These are phyloP conservation scores for Dorcus hopei DNA, from an alignment of 2,888 invertebrate species.

Conservation along the genomic window DNA sequence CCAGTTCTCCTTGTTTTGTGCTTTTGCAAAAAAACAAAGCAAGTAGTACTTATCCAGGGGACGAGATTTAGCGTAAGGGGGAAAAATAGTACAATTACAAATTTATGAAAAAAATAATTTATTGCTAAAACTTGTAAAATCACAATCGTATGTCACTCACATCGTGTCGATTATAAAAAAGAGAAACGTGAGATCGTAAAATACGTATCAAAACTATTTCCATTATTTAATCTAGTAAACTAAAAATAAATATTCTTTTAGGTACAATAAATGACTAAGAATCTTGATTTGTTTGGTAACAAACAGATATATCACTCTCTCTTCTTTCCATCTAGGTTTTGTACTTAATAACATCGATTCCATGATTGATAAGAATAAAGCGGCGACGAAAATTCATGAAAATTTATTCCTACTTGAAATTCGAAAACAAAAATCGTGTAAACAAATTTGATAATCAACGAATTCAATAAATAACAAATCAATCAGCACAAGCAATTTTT, in stretches of 20 bases:
- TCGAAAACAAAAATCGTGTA: background rate
- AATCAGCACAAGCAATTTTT: too few relatives aligned
- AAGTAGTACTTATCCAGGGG: too few relatives aligned
- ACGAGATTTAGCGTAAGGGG: too few relatives aligned
- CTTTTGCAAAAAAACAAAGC: constrained; percentile 8
- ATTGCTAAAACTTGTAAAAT: constrained; percentile 10
- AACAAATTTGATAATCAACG: background rate
- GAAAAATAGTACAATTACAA: too few relatives aligned
- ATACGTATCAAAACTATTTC: background rate
- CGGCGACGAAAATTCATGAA: too few relatives aligned
- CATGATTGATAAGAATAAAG: too few relatives aligned
- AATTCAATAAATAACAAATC: too few relatives aligned
- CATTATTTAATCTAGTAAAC: constrained; percentile 8
- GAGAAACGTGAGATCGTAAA: constrained; percentile 1
- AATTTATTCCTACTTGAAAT: too few relatives aligned
- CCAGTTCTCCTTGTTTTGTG: constrained; percentile 21
- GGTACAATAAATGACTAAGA: constrained; percentile 16
- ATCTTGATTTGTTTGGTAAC: background rate
- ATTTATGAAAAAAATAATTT: constrained; percentile 6
- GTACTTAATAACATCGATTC: too few relatives aligned
- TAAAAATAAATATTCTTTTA: constrained; percentile 5
- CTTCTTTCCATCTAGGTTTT: too few relatives aligned
- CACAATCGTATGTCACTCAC: constrained; percentile 2
- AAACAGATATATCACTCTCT: background rate
- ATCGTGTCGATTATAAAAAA: too few relatives aligned